Evolutionary conservation across 2,113 vertebrate genomes (phyloP), one percentile per base, ranked within the genome.

Genomic region (Leptocoma aspasia): DNA sequence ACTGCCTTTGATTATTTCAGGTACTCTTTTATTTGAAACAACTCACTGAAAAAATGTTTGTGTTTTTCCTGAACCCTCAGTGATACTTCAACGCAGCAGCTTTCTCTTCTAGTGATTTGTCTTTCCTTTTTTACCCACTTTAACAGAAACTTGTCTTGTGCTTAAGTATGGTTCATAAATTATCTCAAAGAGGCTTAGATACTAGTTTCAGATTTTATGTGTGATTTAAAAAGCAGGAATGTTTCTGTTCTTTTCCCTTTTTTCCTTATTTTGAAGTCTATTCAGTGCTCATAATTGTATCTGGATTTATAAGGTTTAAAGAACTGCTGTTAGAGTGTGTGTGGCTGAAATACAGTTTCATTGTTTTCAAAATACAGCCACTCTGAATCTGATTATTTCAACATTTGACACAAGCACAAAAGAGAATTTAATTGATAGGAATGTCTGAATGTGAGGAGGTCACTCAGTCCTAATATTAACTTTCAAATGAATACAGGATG

Each of bases 1-100:
- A 99, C 99, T 0, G 99, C 99, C n/a, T 99, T 99, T 90, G 99
- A 99, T 97, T 99, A 99, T 95, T 99, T 99, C 98, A 99, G 99
- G 99, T 99, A 97, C 42, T 45, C 30, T 56, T 86, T 68, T 33
- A 10, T 59, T 71, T 92, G 44, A 50, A 83, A 13, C 10, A 33
- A 4, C 24, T 87, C 57, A 15, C 33, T 73, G 35, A 42, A 91
- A 92, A 33, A 27, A 9, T 54, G 31, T 60, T 37, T 82, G 16
- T 71, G 27, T 39, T 88, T 70, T 89, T 90, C 44, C 56, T 86
- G 35, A 80, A 66, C 66, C 27, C 83, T 70, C 47, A 30, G 7
- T 35, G 35, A 41, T 66, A 77, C 30, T 77, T 93, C 39, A 86
- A 8, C 94, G 82, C 42, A 75, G 47, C 41, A 64, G 7, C 50